A percentile compares a stretch with the other conserved stretches of the same genome.
Conservation (phyloP, 2,113 vertebrate species). For the Lota lota region DNA sequence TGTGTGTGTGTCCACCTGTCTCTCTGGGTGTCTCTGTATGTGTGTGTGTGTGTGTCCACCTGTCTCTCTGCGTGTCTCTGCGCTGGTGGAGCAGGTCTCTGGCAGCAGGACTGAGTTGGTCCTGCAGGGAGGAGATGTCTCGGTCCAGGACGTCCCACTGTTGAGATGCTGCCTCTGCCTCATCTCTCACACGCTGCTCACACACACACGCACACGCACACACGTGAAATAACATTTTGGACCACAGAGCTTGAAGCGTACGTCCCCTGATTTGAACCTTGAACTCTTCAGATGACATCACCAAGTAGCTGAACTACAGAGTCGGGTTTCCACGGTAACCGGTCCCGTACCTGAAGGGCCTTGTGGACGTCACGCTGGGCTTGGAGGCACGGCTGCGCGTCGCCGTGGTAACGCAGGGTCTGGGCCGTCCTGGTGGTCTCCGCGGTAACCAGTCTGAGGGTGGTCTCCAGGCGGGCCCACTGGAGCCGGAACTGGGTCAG, state of each 20-base stretch:
- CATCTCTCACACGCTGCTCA: conserved; percentile 76
- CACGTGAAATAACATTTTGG: too few species aligned
- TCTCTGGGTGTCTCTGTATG: neutral
- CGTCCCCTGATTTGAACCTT: too few species aligned
- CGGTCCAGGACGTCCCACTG: conserved; percentile 71
- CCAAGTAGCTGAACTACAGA: too few species aligned
- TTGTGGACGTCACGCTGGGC: conserved; percentile 62
- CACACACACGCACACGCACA: neutral
- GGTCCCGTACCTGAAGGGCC: conserved; percentile 78
- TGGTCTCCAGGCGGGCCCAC: conserved; percentile 69
- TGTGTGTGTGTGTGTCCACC: conserved; percentile 56
- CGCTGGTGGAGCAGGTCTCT: conserved; percentile 67
- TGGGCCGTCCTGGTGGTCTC: conserved; percentile 63
- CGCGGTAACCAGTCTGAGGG: conserved; percentile 48
- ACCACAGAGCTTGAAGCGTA: too few species aligned
- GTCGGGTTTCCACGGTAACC: too few species aligned
- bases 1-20: neutral
- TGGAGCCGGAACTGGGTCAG: conserved; percentile 57
- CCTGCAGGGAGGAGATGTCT: conserved; percentile 59
- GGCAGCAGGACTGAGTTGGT: conserved; percentile 63
- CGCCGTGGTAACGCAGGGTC: conserved; percentile 56
- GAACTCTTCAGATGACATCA: too few species aligned
- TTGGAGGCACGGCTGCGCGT: conserved; percentile 61
- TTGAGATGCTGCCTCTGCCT: conserved; percentile 64
- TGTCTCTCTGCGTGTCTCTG: conserved; percentile 51